Evolutionary conservation across 2,888 invertebrate species (phyloP).

Genomic region (Trachelus iudaicus): DNA sequence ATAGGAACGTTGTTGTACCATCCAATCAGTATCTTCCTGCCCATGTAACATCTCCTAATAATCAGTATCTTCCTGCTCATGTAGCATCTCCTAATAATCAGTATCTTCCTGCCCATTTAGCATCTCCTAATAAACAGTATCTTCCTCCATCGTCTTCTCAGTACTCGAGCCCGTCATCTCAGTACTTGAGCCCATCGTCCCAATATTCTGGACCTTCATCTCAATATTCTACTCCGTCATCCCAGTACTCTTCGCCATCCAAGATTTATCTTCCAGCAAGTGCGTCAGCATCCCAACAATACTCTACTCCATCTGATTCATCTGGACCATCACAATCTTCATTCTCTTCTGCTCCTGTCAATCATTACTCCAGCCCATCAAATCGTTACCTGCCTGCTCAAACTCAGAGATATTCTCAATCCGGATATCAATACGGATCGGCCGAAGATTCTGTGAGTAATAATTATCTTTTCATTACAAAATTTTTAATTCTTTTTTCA

Average conservation of each 20-base stretch:
- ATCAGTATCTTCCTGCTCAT: constrained; percentile 46
- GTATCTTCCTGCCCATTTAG: constrained; percentile 64
- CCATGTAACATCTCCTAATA: constrained; percentile 37
- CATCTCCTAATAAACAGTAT: constrained; percentile 29
- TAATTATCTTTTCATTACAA: no score
- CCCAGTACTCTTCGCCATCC: background rate
- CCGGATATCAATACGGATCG: constrained; percentile 9
- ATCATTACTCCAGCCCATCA: constrained; percentile 1
- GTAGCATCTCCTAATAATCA: constrained; percentile 44
- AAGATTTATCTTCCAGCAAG: background rate
- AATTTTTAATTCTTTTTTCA: no score
- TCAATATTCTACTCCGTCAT: no score
- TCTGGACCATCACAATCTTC: constrained; percentile 1
- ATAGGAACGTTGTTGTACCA: constrained; percentile 25
- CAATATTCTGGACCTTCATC: no score
- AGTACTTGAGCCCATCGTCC: no score
- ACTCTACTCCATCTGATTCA: constrained; percentile 10
- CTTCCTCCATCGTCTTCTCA: constrained; percentile 20
- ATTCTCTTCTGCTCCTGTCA: constrained; percentile 8
- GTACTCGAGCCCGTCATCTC: no score
- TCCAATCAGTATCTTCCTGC: constrained; percentile 66
- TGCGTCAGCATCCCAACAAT: background rate
- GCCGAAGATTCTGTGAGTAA: constrained; percentile 18
- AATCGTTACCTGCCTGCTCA: background rate
- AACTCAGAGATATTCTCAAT: background rate